Evolutionary conservation across 92 coral and sea anemone genomes (phyloP), one percentile per base, ranked within the genome.

Genomic region (Parazoanthus atlanticus): DNA sequence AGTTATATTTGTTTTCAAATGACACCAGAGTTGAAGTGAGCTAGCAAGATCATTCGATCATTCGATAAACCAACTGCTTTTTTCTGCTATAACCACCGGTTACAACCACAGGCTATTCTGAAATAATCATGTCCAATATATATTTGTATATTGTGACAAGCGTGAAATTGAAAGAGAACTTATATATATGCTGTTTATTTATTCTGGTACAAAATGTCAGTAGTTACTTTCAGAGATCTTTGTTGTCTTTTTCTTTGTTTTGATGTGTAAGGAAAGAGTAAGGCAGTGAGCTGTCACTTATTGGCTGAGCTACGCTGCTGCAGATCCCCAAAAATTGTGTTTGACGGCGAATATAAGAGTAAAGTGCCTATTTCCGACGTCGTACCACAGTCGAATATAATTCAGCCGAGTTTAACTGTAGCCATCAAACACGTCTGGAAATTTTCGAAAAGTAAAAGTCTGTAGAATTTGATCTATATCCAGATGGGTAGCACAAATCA

Each of bases 111-210:
- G 38, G 3, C 38, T 46, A 74, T 74, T 25, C 78, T 33, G 78
- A 74, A 15, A 2, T 15, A 1, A 1, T 56, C 65, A 16, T 15
- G 65, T 15, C 65, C 65, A 56, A 56, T 56, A 56, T 21, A 56
- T 21, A 2, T 56, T 61, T 56, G 13, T 21, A 56, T 21, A 2
- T 56, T 61, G 69, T 9, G 69, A 75, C 49, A 75, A 13, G 79
- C 79, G 43, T 75, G 79, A 34, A 75, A 36, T 75, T 75, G 79
- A 34, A 15, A 75, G 52, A 33, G 49, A 75, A n/a, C 25, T 75
- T 33, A 19, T 33, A 36, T 40, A 10, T n/a, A n/a, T n/a, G n/a
- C n/a, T n/a, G n/a, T n/a, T 47, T 74, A 28, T 33, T 33, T 2
- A 3, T 17, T 32, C 78, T 74, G 79, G 79, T 75, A 19, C 47